Evolutionary conservation across 2,113 vertebrate genomes (phyloP).

Genomic region (Pseudorectes ferrugineus): DNA sequence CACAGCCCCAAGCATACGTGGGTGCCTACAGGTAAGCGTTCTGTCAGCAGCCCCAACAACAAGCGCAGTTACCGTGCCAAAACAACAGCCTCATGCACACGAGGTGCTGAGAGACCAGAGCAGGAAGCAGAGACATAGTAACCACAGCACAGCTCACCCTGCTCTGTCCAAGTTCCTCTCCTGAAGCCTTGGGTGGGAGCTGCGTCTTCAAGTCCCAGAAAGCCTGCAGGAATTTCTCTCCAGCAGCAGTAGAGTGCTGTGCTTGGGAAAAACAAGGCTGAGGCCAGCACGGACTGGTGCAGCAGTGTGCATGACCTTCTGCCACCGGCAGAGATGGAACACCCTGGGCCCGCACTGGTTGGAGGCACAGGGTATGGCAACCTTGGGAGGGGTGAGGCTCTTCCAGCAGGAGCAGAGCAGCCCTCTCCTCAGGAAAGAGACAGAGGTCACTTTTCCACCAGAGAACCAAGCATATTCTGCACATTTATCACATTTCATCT

Average conservation of each 20-base stretch:
- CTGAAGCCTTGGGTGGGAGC: not conserved
- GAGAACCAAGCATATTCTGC: not conserved
- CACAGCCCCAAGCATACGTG: not conserved
- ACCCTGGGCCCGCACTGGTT: rapidly evolving
- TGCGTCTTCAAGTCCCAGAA: not conserved
- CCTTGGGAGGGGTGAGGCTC: not conserved
- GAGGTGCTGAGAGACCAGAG: rapidly evolving
- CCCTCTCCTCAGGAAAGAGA: not conserved
- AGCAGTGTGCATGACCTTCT: not conserved
- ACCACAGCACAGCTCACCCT: not conserved
- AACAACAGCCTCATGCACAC: not conserved
- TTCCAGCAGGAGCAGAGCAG: not conserved
- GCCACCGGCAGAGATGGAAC: not conserved
- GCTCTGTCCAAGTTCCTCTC: not conserved
- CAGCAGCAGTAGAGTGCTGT: not conserved
- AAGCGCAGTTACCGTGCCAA: rapidly evolving
- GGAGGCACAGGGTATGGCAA: not conserved
- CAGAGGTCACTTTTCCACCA: not conserved
- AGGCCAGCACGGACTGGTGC: not conserved
- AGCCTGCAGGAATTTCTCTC: not conserved
- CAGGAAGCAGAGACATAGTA: rapidly evolving
- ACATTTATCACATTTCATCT: not conserved
- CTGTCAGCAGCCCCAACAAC: not conserved
- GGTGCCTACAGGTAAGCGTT: not conserved
- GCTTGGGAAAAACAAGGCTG: not conserved